Evolutionary conservation across 2,113 vertebrate species (phyloP), one percentile per base, ranked within the genome.

Genomic region (Xyrauchen texanus): DNA sequence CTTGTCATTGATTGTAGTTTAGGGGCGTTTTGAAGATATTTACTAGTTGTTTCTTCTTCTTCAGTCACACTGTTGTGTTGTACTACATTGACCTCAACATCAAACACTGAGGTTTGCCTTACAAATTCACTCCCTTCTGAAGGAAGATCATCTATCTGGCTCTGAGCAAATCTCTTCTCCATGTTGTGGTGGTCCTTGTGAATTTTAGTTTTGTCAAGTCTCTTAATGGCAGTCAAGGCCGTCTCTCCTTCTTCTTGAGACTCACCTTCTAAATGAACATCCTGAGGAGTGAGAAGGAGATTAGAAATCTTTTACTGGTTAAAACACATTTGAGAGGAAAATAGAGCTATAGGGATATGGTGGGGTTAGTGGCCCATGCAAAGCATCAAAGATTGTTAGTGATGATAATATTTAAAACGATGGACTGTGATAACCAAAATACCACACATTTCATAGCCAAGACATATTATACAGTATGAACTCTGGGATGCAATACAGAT

Each of bases 101-200:
- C 79, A 5, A 91, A 64, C 0, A 82, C 78, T 47, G 71, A 57
- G 21, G 81, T 79, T 0, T 80, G 81, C 4, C 21, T 46, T 4
- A 8, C 0, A 0, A 16, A 46, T 10, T 76, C 60, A 7, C 51
- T 70, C 51, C 55, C 15, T 8, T 68, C 64, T 44, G 8, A 66
- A 61, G 57, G 21, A 12, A 2, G 12, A 45, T 15, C 45, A 3
- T 85, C 83, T n/a, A 8, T 62, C 42, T 72, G 73, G 4, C 57
- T 68, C 45, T 42, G 10, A 49, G 85, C 55, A n/a, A 60, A 71
- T 80, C 82, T 89, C 49, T 51, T 84, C 45, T 77, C 85, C 13
- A 63, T 52, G 64, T 91, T 91, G 47, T 81, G 88, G 58, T 89
- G 88, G 34, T 91, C 84, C 79, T 81, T 88, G 53, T 79, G 9